A percentile compares a stretch with the other conserved stretches of the same genome.
These are phyloP conservation scores for Lamprotornis superbus DNA, from an alignment of 2,113 vertebrate genomes.

Conservation along the genomic window DNA sequence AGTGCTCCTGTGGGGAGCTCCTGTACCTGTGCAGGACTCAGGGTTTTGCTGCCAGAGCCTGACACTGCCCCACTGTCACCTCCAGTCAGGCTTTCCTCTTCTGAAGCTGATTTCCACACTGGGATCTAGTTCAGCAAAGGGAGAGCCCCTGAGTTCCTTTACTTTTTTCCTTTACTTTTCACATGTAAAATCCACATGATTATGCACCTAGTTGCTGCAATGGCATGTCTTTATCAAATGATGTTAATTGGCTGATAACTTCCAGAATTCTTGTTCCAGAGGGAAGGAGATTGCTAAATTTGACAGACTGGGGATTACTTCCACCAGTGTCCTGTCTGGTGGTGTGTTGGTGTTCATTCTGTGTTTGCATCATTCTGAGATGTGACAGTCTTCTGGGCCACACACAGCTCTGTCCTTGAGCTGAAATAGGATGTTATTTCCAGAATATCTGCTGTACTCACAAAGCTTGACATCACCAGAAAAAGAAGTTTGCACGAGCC, in stretches of 20 bases:
- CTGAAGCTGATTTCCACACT: not conserved
- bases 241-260: not conserved
- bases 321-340: not conserved
- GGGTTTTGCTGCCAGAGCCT: not conserved
- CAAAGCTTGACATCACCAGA: not conserved
- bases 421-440: not conserved
- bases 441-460: not conserved
- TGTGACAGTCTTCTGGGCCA: not conserved
- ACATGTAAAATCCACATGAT: fast-evolving
- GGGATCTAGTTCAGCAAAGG: not conserved
- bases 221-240: not conserved
- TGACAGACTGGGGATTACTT: not conserved
- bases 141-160: not conserved
- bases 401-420: not conserved
- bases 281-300: not conserved
- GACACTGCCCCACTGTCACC: fast-evolving
- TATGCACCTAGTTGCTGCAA: not conserved
- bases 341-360: not conserved
- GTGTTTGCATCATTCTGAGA: not conserved
- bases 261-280: not conserved
- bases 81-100: not conserved
- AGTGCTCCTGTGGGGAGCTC: not conserved
- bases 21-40: not conserved
- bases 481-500: not conserved
- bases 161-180: not conserved